Evolutionary conservation across 2,113 vertebrate species (phyloP), one percentile per base, ranked within the genome.

Genomic region (Myxocyprinus asiaticus): DNA sequence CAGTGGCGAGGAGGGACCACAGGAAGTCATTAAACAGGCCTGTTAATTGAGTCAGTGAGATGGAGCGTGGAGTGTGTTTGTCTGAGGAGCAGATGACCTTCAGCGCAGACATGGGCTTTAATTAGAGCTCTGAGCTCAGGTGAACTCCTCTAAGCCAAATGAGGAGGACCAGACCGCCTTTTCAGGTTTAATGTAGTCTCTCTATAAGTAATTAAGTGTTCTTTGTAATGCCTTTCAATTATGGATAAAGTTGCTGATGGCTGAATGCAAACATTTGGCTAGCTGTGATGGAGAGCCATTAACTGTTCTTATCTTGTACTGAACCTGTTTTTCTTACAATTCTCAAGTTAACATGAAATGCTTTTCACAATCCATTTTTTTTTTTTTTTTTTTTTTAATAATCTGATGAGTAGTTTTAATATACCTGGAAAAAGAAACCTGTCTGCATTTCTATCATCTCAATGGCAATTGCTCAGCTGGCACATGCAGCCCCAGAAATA

Each of bases 31-130:
- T 85, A 87, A 87, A 64, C 43, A 50, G 48, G 79, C n/a, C 67
- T 69, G 66, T 86, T 90, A 88, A 88, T 86, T 86, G 85, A 88
- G 82, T 82, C 79, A 83, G 80, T 83, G 84, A 88, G 88, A 86
- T 75, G 82, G 75, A 82, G 82, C 48, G 53, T 72, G 76, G 14
- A 67, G 58, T 42, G 75, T 69, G 81, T 80, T 88, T 82, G 83
- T 85, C 83, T 87, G 84, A 86, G 84, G 80, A 81, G 82, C 69
- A 76, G 77, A 69, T 69, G 87, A 90, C 89, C 91, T 89, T 90
- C 83, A 80, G 74, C 69, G 67, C 75, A 86, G 83, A 81, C 67
- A 70, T 56, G 42, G 79, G 79, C 73, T 51, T 86, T 86, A 83
- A 87, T 86, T 86, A 82, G 62, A 51, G 66, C 62, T 33, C 8